phyloP scores from a whole-genome alignment of 2,888 invertebrate species.

The Erebia epiphron region DNA sequence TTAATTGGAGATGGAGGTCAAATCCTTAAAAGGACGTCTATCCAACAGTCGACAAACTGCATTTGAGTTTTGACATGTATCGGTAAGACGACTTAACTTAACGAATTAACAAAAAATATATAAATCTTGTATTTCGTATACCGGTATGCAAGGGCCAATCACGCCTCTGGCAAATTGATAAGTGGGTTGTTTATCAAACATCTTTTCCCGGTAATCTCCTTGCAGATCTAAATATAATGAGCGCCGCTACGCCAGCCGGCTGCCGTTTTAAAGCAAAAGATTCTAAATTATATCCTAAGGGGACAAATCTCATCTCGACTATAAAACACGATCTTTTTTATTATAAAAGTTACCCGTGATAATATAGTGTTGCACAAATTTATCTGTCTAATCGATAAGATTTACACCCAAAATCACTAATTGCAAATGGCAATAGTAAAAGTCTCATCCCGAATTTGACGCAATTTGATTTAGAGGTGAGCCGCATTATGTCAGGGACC shows the following conservation, averaged over 20 bases:
- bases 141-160: constrained; percentile 37
- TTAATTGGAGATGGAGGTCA: no score
- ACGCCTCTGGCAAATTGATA: constrained; percentile 70
- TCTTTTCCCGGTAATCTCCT: constrained; percentile 72
- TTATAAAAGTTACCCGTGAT: constrained; percentile 54
- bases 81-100: no score
- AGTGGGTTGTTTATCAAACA: constrained; percentile 75
- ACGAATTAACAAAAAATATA: not conserved
- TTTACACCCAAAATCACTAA: not conserved
- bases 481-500: no score
- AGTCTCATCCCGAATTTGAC: no score
- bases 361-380: not conserved
- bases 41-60: no score
- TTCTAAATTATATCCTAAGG: constrained; percentile 70
- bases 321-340: constrained; percentile 62
- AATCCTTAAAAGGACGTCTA: no score
- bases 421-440: not conserved
- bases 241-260: constrained; percentile 58
- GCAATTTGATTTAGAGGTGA: no score
- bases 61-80: no score
- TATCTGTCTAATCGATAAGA: not conserved
- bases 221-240: constrained; percentile 65
- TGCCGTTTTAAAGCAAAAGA: constrained; percentile 69
- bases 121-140: not conserved
- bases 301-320: constrained; percentile 66